Evolutionary conservation across 2,113 vertebrate genomes (phyloP), one percentile per base, ranked within the genome.

Genomic region (Emberiza fucata): DNA sequence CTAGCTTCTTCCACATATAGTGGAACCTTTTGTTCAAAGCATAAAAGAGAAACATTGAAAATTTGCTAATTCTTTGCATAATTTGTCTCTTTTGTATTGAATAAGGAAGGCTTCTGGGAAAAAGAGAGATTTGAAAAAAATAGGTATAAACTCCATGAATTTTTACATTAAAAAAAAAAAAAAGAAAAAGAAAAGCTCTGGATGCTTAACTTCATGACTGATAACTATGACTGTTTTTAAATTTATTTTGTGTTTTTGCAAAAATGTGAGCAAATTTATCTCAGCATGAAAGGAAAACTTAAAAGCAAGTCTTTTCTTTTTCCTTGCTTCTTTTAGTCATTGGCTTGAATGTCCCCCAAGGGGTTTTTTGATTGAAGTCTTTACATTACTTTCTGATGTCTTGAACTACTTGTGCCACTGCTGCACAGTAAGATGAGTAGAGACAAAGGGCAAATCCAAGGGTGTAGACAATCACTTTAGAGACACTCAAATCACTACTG

Each of bases 371-470:
- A 86, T 12, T 84, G 65, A 97, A 86, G 17, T 53, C 35, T 82
- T 86, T 25, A 60, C 45, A 47, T 86, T 71, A 24, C 13, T 75
- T 89, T 71, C 35, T 48, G 80, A 48, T 51, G 63, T 20, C 31
- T 83, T 86, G 51, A 86, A 81, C 48, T 68, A 9, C 17, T 93
- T 21, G 17, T 63, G 31, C 44, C n/a, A 47, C 13, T 51, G 51
- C 39, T 81, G 56, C 9, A 22, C 80, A 68, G 5, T 23, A 39
- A 64, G 42, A 86, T 71, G 29, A 60, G 35, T 25, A 56, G 84
- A 89, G 35, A 73, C 21, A 54, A 84, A 78, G 51, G 48, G 65
- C 64, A 91, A 85, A 84, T 61, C 48, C 71, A 75, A 94, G 28
- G 1, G 13, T 14, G 6, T 33, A 71, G 20, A 13, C 5, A 40